Conservation (phyloP, 2,888 invertebrate species). For the Anodontia alba region DNA sequence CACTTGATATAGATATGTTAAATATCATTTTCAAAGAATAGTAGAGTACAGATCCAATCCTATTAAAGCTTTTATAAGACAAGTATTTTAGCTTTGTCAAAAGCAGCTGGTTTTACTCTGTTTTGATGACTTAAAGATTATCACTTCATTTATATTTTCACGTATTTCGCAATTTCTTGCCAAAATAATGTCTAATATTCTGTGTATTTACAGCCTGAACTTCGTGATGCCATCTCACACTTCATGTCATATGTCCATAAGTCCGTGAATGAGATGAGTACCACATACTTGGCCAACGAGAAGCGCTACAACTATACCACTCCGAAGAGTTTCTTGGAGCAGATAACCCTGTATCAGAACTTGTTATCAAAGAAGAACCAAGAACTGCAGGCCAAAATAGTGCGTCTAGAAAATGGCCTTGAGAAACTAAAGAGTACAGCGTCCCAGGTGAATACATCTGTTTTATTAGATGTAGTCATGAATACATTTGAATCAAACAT, state of each 20-base stretch:
- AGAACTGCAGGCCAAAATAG: constrained; percentile 95
- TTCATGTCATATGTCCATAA: constrained; percentile 98
- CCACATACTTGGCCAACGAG: constrained; percentile 94
- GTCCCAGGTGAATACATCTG: constrained; percentile 87
- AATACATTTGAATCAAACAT: too few relatives aligned
- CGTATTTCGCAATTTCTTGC: too few relatives aligned
- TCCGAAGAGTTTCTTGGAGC: constrained; percentile 98
- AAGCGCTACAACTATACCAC: constrained; percentile 98
- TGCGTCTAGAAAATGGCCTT: constrained; percentile 95
- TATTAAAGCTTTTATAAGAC: too few relatives aligned
- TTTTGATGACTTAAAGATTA: too few relatives aligned
- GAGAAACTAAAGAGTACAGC: constrained; percentile 96
- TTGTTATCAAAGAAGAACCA: constrained; percentile 92
- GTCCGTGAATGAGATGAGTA: constrained; percentile 95
- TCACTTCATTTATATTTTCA: neutral
- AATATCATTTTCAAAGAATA: too few relatives aligned
- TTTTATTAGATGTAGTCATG: too few relatives aligned
- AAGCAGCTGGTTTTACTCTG: too few relatives aligned
- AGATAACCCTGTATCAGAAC: constrained; percentile 96
- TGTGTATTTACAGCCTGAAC: constrained; percentile 86
- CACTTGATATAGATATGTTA: too few relatives aligned
- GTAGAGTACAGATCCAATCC: too few relatives aligned
- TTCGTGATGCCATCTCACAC: constrained; percentile 93
- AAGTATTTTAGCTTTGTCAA: too few relatives aligned
- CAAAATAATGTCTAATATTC: too few relatives aligned